Percentiles rank a stretch among this genome's conserved stretches.
Evolutionary conservation across 2,888 invertebrate genomes (phyloP).

Genomic region (Meiosimyza platycephala): DNA sequence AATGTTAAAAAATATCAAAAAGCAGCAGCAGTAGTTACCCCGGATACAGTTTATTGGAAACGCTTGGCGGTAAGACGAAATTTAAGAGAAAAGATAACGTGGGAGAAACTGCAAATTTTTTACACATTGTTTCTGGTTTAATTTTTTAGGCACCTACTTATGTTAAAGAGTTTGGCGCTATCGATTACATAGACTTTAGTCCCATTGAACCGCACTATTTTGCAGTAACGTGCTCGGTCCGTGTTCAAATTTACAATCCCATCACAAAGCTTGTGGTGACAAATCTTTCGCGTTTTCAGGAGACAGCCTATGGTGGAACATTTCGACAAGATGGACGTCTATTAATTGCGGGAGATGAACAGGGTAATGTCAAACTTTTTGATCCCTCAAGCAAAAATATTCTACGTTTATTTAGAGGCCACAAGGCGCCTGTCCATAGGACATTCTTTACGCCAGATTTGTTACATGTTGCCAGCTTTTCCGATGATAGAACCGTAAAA

Average conservation of each 20-base stretch:
- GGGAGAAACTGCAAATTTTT: neutral
- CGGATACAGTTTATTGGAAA: slow-evolving; percentile 89
- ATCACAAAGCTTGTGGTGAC: slow-evolving; percentile 85
- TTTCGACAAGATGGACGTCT: slow-evolving; percentile 85
- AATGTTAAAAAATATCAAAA: slow-evolving; percentile 60
- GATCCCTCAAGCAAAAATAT: slow-evolving; percentile 86
- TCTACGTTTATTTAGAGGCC: slow-evolving; percentile 87
- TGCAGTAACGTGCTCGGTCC: slow-evolving; percentile 91
- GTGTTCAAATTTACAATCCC: slow-evolving; percentile 89
- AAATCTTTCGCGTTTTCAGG: slow-evolving; percentile 84
- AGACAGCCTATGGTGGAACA: slow-evolving; percentile 86
- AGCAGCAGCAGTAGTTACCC: slow-evolving; percentile 72
- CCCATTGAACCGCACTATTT: slow-evolving; percentile 90
- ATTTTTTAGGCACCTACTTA: slow-evolving; percentile 79
- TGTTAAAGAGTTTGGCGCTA: slow-evolving; percentile 91
- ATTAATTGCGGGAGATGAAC: slow-evolving; percentile 91
- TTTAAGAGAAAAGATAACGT: neutral
- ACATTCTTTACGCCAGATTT: slow-evolving; percentile 84
- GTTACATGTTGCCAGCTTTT: slow-evolving; percentile 84
- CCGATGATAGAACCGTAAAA: slow-evolving; percentile 88
- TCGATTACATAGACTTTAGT: slow-evolving; percentile 91
- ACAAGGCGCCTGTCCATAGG: slow-evolving; percentile 82
- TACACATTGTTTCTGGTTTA: neutral
- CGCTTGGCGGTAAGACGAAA: slow-evolving; percentile 78
- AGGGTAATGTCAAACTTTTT: slow-evolving; percentile 87